Base-by-base conservation (phyloP, 2,888 invertebrate genomes). In the Cordilura impudica region DNA sequence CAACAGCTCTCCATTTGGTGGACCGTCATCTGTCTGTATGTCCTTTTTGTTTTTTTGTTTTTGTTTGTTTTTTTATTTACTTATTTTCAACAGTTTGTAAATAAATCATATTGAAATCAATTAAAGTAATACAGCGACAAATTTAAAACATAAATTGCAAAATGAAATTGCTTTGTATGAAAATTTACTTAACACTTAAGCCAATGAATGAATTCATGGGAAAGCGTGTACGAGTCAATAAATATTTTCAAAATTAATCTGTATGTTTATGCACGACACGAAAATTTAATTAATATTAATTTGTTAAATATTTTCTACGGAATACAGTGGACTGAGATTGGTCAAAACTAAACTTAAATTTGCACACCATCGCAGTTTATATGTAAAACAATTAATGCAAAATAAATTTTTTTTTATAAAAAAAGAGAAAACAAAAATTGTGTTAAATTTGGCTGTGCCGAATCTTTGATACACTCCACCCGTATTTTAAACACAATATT, bases 101-200 rank as follows among this genome's bases (percentile, higher is more conserved):
- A 77, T 77, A 77, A 77, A 77, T 71, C 70, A 71, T 54, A 77
- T 53, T 53, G 66, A 65, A 71, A 60, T 71, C 45, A 58, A 71
- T 77, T 16, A 71, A 49, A 23, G 47, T 45, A 8, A 63, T 56
- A 56, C 14, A 70, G 49, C 26, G 6, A 39, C 35, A 61, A 71
- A 58, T 16, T 16, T 26, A 53, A 53, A 4, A 8, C 7, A 65
- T 35, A 21, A 35, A 65, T 49, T 26, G 26, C 18, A 6, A 29
- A 71, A 71, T 54, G 31, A 63, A 71, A 63, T 35, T 63, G 47
- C 54, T 54, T 1, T 16, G 35, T 23, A 66, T 71, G 35, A 66
- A 65, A 66, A 61, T 71, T 56, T 66, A 61, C 66, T 77, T 66
- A 77, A 71, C 66, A 77, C 70, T 66, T 66, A 47, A 66, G 60